Evolutionary conservation across 2,113 vertebrate species (phyloP).

Genomic region (Psittacara wagleri): DNA sequence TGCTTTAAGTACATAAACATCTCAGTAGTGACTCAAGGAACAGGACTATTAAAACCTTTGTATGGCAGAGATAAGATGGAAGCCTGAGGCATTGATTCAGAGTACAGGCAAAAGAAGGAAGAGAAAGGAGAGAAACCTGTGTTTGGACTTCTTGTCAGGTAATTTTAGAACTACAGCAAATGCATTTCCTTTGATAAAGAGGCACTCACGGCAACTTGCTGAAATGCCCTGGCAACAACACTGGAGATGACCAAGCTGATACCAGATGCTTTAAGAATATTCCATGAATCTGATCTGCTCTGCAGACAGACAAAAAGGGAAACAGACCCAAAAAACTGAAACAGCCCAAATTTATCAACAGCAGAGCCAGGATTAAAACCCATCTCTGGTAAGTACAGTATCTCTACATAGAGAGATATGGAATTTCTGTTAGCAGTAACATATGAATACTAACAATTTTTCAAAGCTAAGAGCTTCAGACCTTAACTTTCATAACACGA

Average conservation of each 20-base stretch:
- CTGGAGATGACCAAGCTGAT: constrained; percentile 11
- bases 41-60: neutral
- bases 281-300: neutral
- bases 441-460: neutral
- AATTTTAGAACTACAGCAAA: neutral
- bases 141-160: neutral
- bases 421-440: neutral
- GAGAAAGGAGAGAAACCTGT: neutral
- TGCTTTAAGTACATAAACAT: neutral
- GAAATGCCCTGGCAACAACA: neutral
- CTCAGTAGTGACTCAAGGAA: neutral
- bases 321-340: neutral
- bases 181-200: neutral
- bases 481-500: neutral
- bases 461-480: neutral
- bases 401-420: neutral
- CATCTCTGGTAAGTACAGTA: neutral
- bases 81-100: neutral
- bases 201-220: neutral
- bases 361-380: neutral
- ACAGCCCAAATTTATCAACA: neutral
- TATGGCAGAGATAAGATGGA: neutral
- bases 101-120: neutral
- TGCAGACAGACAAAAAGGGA: neutral
- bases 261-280: neutral